These are phyloP conservation scores for Pteromalus puparum DNA, from an alignment of 1,140 invertebrate genomes.

Conservation along the genomic window DNA sequence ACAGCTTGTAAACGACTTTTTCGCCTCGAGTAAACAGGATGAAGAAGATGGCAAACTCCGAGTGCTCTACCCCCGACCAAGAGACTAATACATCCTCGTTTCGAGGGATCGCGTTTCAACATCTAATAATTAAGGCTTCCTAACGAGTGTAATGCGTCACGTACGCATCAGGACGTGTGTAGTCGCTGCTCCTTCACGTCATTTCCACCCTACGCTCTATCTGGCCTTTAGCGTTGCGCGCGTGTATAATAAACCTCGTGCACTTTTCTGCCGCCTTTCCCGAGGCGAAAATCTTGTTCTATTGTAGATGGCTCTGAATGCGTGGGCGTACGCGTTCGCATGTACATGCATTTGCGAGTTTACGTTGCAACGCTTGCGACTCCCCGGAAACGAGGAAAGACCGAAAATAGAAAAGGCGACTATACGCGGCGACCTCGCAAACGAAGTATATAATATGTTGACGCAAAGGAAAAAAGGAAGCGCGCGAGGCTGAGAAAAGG, in stretches of 20 bases:
- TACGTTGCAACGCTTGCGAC: not conserved
- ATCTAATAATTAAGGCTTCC: not conserved
- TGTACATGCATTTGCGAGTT: not conserved
- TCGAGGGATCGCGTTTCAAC: not conserved
- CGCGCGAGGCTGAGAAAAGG: too few relatives aligned
- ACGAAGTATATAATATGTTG: not conserved
- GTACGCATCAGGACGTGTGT: not conserved
- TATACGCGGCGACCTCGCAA: not conserved
- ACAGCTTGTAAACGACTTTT: too few relatives aligned
- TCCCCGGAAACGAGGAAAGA: not conserved
- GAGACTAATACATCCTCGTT: not conserved
- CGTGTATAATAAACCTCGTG: not conserved
- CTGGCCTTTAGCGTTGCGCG: not conserved
- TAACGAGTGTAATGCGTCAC: conserved; percentile 4
- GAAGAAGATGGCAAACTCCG: too few relatives aligned
- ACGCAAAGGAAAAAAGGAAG: not conserved
- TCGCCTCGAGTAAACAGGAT: too few relatives aligned
- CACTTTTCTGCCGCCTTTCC: too few relatives aligned
- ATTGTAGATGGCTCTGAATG: too few relatives aligned
- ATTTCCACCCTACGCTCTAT: not conserved
- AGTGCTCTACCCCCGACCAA: too few relatives aligned
- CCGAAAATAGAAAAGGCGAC: not conserved
- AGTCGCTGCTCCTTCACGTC: not conserved
- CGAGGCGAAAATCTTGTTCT: too few relatives aligned
- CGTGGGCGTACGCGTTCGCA: not conserved